Evolutionary conservation across 2,888 invertebrate species (phyloP), one percentile per base, ranked within the genome.

Genomic region (Hermaeophaga mercurialis): DNA sequence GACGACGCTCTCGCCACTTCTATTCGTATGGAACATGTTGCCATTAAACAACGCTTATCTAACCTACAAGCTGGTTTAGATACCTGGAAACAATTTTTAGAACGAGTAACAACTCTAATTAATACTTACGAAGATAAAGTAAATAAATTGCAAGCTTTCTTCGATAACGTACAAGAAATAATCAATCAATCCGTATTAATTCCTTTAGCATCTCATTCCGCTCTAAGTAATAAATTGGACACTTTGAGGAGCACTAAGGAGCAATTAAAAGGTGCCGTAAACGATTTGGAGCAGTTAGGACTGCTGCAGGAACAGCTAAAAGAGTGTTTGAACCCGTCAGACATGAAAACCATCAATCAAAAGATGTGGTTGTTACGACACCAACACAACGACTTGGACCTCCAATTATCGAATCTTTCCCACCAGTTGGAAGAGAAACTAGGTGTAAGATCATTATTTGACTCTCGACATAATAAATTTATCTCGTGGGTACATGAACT

Each of bases 271-370:
- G 81, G 80, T 56, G 79, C 85, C 43, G 82, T 82, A 36, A 80
- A 80, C 22, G 85, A 87, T 52, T 79, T 92, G 17, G 90, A 92
- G 73, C 80, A 84, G 24, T 79, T 92, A 0, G 87, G 86, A 36
- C 85, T 88, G 0, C 85, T 86, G 22, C 88, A 91, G 66, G 91
- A 93, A 73, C 88, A 92, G 75, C 79, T 94, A 2, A 90, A 91
- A 68, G 91, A 93, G 72, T 90, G 90, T 67, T 81, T 94, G 3
- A 91, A 90, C 73, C 91, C 92, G 0, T 85, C 87, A 41, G 94
- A 94, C 70, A 88, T 91, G 77, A 89, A 92, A 73, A 80, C 86
- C 9, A 84, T 93, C 43, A 86, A 87, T 65, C 93, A 93, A 73
- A 84, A 85, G 63, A 83, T 88, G 60, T 89, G 91, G 85, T 82